These are phyloP conservation scores for Pegoplata infirma DNA, from an alignment of 2,888 invertebrate species.

Conservation along the genomic window DNA sequence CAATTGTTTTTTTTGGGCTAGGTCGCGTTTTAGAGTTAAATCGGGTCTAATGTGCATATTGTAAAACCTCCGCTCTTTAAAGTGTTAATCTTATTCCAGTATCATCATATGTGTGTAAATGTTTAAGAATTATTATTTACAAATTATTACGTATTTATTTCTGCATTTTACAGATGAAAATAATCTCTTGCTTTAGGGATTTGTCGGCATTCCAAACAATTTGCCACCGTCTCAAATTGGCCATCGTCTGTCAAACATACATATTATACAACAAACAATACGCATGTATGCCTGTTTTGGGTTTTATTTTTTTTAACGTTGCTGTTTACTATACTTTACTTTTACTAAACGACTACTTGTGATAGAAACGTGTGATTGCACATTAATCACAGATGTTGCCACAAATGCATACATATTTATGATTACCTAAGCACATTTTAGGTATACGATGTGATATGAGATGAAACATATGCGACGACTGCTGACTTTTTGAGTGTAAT, in stretches of 20 bases:
- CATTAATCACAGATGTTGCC: slow-evolving; percentile 65
- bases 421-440: slow-evolving; percentile 57
- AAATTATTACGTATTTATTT: background rate
- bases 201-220: slow-evolving; percentile 33
- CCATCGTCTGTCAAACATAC: slow-evolving; percentile 9
- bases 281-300: slow-evolving; percentile 33
- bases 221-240: slow-evolving; percentile 32
- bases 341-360: slow-evolving; percentile 17
- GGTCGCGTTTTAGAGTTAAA: too few relatives aligned
- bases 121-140: slow-evolving; percentile 23
- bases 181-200: slow-evolving; percentile 51
- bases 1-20: too few relatives aligned
- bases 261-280: slow-evolving; percentile 15
- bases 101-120: background rate
- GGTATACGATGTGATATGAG: slow-evolving; percentile 1
- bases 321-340: background rate
- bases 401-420: slow-evolving; percentile 60
- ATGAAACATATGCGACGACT: slow-evolving; percentile 11
- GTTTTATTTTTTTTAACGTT: slow-evolving; percentile 1
- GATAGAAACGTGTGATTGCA: slow-evolving; percentile 64
- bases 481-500: background rate
- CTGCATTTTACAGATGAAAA: slow-evolving; percentile 2
- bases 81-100: too few relatives aligned
- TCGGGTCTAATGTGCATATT: too few relatives aligned
- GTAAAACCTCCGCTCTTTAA: too few relatives aligned